A percentile compares a stretch with the other conserved stretches of the same genome.
Evolutionary conservation across 2,113 vertebrate genomes (phyloP).

Genomic region (Pelobates fuscus): DNA sequence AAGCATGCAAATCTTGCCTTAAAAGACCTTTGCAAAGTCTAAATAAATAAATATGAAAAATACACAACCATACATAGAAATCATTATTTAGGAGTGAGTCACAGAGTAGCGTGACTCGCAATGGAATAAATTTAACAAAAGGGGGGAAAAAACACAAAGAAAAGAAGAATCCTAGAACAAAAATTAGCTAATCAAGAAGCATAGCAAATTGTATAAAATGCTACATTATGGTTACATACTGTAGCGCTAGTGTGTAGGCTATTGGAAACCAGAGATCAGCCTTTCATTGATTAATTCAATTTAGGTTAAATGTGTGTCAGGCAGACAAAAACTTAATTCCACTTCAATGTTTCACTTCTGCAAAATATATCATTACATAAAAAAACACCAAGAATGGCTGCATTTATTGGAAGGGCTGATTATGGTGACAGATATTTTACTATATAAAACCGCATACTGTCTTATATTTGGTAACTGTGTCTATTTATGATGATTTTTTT

Average conservation of each 20-base stretch:
- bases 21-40: conserved; percentile 37
- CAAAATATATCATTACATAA: too few relatives aligned
- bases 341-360: too few relatives aligned
- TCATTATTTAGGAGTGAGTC: conserved; percentile 42
- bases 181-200: conserved; percentile 37
- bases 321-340: too few relatives aligned
- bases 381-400: too few relatives aligned
- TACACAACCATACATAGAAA: conserved; percentile 48
- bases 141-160: conserved; percentile 4
- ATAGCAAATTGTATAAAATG: conserved; percentile 14
- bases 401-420: too few relatives aligned
- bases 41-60: conserved; percentile 52
- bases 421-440: too few relatives aligned
- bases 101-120: conserved; percentile 28
- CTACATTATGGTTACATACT: background rate
- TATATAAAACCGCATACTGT: too few relatives aligned
- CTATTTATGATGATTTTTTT: too few relatives aligned
- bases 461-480: too few relatives aligned
- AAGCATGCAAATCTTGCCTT: conserved; percentile 41
- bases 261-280: background rate
- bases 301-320: background rate
- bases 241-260: background rate
- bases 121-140: conserved; percentile 43
- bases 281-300: background rate
- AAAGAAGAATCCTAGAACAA: conserved; percentile 21